Base-by-base conservation (phyloP, 2,797 vertebrate species). In the Valencia hispanica region DNA sequence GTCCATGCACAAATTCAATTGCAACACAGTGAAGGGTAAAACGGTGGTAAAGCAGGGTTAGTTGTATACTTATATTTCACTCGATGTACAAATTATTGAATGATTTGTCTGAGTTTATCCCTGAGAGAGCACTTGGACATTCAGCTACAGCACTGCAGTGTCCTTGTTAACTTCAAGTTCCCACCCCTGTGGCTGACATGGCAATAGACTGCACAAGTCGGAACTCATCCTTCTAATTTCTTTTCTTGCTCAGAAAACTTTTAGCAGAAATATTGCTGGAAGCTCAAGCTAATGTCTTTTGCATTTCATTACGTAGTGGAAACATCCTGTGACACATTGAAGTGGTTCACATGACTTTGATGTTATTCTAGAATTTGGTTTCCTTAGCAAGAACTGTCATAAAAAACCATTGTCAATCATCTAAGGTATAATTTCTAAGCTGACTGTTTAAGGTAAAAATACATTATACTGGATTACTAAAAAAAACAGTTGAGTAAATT, bases 1-100 rank as follows among this genome's bases (percentile, higher is more conserved):
- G 47, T 53, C 70, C n/a, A 34, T 75, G 79, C 63, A 68, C 73
- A 82, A 81, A 81, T 76, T 59, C 70, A 86, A 76, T 78, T 47
- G 55, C 41, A 69, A 72, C 61, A 69, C 39, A 74, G 9, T 45
- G 63, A 36, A 47, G 41, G n/a, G 79, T 66, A 61, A 83, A 41
- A 70, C 4, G 22, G 34, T 39, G 34, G 10, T 15, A 70, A 70
- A 77, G 68, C 32, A 55, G 22, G 61, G 30, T 78, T 27, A 68
- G 53, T 10, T 71, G 61, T 51, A 70, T 43, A 63, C 7, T 57
- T 66, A 51, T 36, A 39, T 70, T 83, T 36, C 78, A 53, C 75
- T 79, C 68, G 69, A 4, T 55, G 2, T 27, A 7, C 39, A 45
- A 66, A n/a, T 10, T 32, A 39, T 2, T 80, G 68, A 80, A 78